A percentile compares a stretch with the other conserved stretches of the same genome.
phyloP scores from a whole-genome alignment of 2,113 vertebrate genomes.

The Catagonus wagneri region DNA sequence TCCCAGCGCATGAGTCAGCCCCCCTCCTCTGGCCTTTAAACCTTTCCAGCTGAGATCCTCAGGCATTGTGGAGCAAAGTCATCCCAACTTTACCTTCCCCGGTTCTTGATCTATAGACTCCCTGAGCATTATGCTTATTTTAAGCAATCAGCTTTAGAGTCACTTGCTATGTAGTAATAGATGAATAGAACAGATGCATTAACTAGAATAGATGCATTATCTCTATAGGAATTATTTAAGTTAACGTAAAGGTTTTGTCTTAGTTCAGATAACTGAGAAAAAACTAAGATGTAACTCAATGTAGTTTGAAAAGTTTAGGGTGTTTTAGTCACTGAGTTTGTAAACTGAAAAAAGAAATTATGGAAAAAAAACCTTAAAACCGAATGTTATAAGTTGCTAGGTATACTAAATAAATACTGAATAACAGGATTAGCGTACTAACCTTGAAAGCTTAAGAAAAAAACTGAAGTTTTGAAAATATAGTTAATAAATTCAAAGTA shows the following conservation, averaged over 20 bases:
- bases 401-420: conserved; percentile 11
- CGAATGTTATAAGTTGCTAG: not conserved
- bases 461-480: not conserved
- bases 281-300: not conserved
- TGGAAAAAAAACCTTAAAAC: not conserved
- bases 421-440: not conserved
- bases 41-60: not conserved
- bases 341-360: not conserved
- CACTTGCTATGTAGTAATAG: not conserved
- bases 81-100: not conserved
- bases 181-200: not conserved
- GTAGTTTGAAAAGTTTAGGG: not conserved
- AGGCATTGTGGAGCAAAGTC: not conserved
- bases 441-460: conserved; percentile 36
- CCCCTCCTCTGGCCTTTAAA: not conserved
- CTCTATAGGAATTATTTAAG: not conserved
- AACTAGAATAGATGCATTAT: not conserved
- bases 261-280: not conserved
- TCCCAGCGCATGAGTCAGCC: not conserved
- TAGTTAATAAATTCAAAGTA: conserved; percentile 12
- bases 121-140: not conserved
- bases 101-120: not conserved
- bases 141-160: not conserved
- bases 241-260: not conserved
- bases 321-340: conserved; percentile 44